Base-by-base conservation (phyloP, 92 coral and sea anemone genomes). In the Zoanthus sociatus region DNA sequence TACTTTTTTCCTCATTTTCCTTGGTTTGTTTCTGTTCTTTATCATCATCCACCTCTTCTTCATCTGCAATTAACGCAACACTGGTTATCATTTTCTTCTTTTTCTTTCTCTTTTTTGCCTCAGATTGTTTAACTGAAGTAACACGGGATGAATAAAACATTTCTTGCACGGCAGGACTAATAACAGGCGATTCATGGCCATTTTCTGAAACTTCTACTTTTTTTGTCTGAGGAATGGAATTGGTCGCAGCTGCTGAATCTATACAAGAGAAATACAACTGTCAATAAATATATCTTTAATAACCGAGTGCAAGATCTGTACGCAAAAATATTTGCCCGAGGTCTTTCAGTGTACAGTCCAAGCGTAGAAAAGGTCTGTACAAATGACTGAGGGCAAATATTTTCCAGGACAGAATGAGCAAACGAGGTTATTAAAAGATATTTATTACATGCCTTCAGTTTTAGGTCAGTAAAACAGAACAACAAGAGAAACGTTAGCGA, bases 41-140 rank as follows among this genome's bases (percentile, higher is more conserved):
- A 48, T 66, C 76, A 44, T 46, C 74, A 47, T 42, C 66, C 11
- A 21, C n/a, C 9, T 5, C 58, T 18, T 47, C 60, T 12, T 92
- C 89, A 54, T 94, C 98, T 0, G 94, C 93, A 60, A 95, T 95
- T 89, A 87, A 78, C 84, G 88, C 98, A 3, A 95, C 96, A 50
- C 91, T 92, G 2, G 96, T 92, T 77, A 88, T 89, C 48, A 79
- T 91, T 50, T 86, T 93, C 84, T 94, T 94, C 76, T 87, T 90
- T 79, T 70, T 87, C 84, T 89, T 93, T 71, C 87, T 92, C 94
- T 91, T 93, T 55, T 75, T 78, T 20, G 87, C 77, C 6, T 88
- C 89, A 87, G 74, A 58, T 53, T 84, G 63, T 63, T 87, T 85
- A 12, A 73, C 72, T 54, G 60, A 46, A 61, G 75, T 84, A 51